phyloP scores from a whole-genome alignment of 2,797 vertebrate genomes.

The Sarcophilus harrisii region DNA sequence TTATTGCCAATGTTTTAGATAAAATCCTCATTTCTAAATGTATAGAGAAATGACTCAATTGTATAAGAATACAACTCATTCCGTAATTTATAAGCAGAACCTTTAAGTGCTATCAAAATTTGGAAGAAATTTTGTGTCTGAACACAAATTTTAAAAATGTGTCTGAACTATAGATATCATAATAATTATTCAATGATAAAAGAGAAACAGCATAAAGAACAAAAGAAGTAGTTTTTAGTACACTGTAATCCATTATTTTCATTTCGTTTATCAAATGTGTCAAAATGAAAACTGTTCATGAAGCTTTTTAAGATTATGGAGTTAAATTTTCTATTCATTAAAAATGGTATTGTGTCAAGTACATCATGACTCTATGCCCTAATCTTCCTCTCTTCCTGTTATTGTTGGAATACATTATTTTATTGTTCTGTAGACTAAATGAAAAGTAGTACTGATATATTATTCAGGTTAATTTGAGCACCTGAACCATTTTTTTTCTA shows the following conservation, averaged over 20 bases:
- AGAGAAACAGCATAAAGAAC: constrained; percentile 30
- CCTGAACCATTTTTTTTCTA: background rate
- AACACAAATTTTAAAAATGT: no score
- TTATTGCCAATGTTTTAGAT: no score
- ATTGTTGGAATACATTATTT: background rate
- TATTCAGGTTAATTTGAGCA: constrained; percentile 42
- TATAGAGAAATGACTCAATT: no score
- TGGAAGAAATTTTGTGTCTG: no score
- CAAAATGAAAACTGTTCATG: constrained; percentile 34
- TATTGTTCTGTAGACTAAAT: background rate
- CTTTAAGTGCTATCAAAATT: constrained; percentile 53
- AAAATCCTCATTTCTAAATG: no score
- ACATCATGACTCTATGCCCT: background rate
- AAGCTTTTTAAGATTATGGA: constrained; percentile 22
- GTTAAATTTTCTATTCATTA: constrained; percentile 54
- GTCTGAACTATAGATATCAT: constrained; percentile 30
- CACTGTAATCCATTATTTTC: constrained; percentile 33
- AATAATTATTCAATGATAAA: constrained; percentile 43
- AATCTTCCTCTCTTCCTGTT: constrained; percentile 30
- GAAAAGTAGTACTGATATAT: background rate
- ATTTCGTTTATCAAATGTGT: constrained; percentile 22
- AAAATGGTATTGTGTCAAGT: constrained; percentile 37
- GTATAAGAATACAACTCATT: no score
- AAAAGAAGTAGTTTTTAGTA: constrained; percentile 39
- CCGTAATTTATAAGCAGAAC: background rate